These are phyloP conservation scores for Pseudomyrmex flavicornis DNA, from an alignment of 1,140 invertebrate genomes.

Conservation along the genomic window DNA sequence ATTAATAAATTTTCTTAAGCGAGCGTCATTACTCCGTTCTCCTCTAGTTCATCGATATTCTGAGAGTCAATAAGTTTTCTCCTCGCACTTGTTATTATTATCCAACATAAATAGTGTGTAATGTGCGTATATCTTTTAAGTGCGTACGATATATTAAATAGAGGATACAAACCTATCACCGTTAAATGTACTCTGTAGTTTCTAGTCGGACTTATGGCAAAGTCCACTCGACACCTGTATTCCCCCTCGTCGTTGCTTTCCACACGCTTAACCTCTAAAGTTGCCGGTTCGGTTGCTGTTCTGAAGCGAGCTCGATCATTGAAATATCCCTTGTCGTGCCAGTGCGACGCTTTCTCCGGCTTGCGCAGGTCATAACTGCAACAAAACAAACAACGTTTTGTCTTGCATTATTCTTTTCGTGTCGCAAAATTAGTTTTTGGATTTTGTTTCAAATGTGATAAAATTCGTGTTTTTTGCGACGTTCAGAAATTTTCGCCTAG, in stretches of 20 bases:
- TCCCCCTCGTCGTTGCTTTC: slow-evolving; percentile 89
- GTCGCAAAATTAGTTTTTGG: not conserved
- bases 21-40: no score
- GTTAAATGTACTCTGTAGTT: slow-evolving; percentile 92
- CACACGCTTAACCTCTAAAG: slow-evolving; percentile 88
- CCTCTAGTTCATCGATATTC: no score
- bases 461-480: no score
- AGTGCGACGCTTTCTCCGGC: slow-evolving; percentile 86
- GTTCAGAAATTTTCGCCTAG: no score
- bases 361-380: slow-evolving; percentile 88
- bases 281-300: slow-evolving; percentile 86
- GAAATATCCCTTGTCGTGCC: slow-evolving; percentile 87
- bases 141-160: not conserved
- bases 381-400: slow-evolving; percentile 76
- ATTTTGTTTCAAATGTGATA: no score
- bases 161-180: slow-evolving; percentile 90
- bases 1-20: no score
- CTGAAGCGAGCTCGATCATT: slow-evolving; percentile 87
- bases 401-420: not conserved
- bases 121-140: not conserved
- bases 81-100: not conserved
- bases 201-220: slow-evolving; percentile 91
- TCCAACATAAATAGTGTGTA: not conserved
- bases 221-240: slow-evolving; percentile 93
- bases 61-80: no score